phyloP scores from a whole-genome alignment of 2,888 invertebrate species.

The Nymphalis polychloros region DNA sequence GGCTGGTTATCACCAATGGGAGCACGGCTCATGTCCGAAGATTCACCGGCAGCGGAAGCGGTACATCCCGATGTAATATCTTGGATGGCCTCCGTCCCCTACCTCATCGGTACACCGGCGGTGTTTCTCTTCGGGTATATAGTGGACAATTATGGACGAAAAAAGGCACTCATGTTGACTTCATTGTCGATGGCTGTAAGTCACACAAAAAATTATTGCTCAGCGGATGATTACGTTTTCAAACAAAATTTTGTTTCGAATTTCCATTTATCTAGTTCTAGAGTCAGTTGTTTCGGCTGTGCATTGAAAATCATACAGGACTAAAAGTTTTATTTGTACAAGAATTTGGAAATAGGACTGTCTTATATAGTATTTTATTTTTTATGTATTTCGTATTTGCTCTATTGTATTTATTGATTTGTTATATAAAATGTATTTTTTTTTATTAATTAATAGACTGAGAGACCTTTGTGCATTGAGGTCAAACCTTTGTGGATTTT shows the following conservation, averaged over 20 bases:
- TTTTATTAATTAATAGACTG: no score
- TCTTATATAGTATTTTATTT: no score
- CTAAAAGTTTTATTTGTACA: no score
- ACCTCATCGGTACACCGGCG: conserved; percentile 78
- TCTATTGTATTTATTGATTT: no score
- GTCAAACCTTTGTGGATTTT: no score
- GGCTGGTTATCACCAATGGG: conserved; percentile 83
- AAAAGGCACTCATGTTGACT: conserved; percentile 71
- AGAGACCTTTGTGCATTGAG: no score
- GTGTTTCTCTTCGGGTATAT: conserved; percentile 79
- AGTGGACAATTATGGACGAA: conserved; percentile 79
- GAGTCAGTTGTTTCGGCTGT: background rate
- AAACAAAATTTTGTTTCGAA: background rate
- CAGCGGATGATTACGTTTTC: background rate
- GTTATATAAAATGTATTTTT: no score
- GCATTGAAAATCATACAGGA: background rate
- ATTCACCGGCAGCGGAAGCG: conserved; percentile 65
- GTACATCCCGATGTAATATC: conserved; percentile 75
- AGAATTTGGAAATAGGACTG: no score
- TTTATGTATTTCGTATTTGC: no score
- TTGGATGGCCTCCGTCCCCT: conserved; percentile 81
- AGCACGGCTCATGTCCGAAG: conserved; percentile 70
- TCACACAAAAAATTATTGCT: conserved; percentile 17
- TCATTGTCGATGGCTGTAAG: conserved; percentile 72
- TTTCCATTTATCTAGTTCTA: background rate